Evolutionary conservation across 2,888 invertebrate genomes (phyloP).

Genomic region (Hypomecis punctinalis): DNA sequence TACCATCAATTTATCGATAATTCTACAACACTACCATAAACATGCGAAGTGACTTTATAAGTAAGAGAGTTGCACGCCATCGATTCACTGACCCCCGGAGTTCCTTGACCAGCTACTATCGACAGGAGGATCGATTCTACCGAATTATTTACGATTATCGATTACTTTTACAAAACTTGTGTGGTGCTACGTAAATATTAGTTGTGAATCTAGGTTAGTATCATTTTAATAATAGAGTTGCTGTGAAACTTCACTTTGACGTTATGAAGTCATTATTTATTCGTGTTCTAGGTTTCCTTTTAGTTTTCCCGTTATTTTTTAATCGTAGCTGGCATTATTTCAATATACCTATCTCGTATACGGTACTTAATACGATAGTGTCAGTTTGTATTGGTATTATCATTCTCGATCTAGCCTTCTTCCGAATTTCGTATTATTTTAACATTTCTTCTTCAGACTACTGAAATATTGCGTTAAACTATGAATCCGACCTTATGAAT

Average conservation of each 20-base stretch:
- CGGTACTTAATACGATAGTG: too few species aligned
- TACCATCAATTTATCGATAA: conserved; percentile 3
- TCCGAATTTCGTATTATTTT: too few species aligned
- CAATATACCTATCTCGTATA: too few species aligned
- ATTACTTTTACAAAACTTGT: conserved; percentile 11
- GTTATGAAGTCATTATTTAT: neutral
- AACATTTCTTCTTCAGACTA: too few species aligned
- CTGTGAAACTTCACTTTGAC: neutral
- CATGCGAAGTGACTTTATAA: conserved; percentile 6
- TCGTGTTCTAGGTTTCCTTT: neutral
- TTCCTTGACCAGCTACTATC: conserved; percentile 23
- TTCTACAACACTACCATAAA: conserved; percentile 6
- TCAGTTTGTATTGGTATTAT: too few species aligned
- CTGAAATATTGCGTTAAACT: too few species aligned
- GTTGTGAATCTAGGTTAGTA: conserved; percentile 22
- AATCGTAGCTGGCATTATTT: too few species aligned
- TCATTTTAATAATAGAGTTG: conserved; percentile 4
- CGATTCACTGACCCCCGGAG: conserved; percentile 30
- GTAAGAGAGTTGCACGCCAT: conserved; percentile 21
- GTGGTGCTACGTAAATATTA: neutral
- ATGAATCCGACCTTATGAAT: too few species aligned
- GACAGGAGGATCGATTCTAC: conserved; percentile 24
- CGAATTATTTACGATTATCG: conserved; percentile 33
- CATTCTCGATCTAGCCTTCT: too few species aligned
- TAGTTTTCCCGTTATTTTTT: neutral